Conservation (phyloP, 2,888 invertebrate species). For the Brachypalpus laphriformis region DNA sequence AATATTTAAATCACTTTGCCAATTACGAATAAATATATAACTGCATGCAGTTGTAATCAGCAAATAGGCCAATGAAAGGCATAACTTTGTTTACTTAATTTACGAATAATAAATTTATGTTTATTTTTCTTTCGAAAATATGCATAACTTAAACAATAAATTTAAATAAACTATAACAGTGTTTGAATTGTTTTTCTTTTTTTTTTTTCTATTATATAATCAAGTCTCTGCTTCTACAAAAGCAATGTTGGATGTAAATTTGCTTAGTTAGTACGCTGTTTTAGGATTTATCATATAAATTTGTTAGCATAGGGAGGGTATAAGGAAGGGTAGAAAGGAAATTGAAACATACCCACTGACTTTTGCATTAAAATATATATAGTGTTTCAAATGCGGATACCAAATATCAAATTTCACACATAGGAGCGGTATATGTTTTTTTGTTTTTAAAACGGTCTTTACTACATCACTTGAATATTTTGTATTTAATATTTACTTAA, state of each 20-base stretch:
- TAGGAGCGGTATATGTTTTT: conserved; percentile 22
- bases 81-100: conserved; percentile 15
- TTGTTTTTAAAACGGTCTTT: conserved; percentile 23
- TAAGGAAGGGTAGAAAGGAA: not conserved
- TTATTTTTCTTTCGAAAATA: conserved; percentile 2
- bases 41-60: not conserved
- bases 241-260: conserved; percentile 11
- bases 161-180: conserved; percentile 33
- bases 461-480: conserved; percentile 50
- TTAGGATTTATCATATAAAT: not conserved
- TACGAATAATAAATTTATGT: conserved; percentile 28
- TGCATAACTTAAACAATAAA: conserved; percentile 21
- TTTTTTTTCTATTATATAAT: conserved; percentile 12
- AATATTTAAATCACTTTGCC: not conserved
- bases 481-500: conserved; percentile 47
- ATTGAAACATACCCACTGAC: conserved; percentile 40
- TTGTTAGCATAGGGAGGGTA: not conserved
- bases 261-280: conserved; percentile 5
- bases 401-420: conserved; percentile 35
- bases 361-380: conserved; percentile 14
- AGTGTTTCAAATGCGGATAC: conserved; percentile 16
- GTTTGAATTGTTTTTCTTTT: not conserved
- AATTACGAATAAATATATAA: conserved; percentile 28
- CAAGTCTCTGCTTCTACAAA: conserved; percentile 36
- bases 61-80: conserved; percentile 1